A percentile compares a stretch with the other conserved stretches of the same genome.
These are phyloP conservation scores for Macrophya annulata DNA, from an alignment of 2,888 invertebrate genomes.

Conservation along the genomic window DNA sequence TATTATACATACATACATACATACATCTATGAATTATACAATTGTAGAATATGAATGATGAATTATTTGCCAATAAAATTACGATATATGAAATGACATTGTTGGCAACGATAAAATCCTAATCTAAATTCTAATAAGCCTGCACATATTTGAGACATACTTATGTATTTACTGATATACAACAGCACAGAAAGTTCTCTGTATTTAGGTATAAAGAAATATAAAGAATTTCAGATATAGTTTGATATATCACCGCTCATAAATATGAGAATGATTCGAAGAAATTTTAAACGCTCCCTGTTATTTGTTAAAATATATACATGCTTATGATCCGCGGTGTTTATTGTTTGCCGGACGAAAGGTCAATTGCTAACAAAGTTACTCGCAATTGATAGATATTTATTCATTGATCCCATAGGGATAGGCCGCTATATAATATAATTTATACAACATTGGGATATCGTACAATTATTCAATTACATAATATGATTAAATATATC, in stretches of 20 bases:
- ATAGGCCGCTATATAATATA: background rate
- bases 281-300: background rate
- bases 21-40: background rate
- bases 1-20: too few relatives aligned
- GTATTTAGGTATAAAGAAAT: background rate
- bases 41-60: background rate
- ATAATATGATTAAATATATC: background rate
- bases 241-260: background rate
- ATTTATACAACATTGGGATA: background rate
- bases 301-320: background rate
- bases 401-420: background rate
- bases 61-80: background rate
- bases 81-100: background rate
- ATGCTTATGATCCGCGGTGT: background rate
- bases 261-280: background rate
- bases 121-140: background rate
- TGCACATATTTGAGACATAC: background rate
- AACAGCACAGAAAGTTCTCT: background rate
- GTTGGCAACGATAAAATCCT: background rate
- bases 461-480: background rate
- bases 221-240: background rate
- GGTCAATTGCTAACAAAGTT: background rate
- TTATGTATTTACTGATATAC: background rate
- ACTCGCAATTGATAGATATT: background rate
- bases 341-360: background rate